Evolutionary conservation across 2,888 invertebrate genomes (phyloP).

Genomic region (Pecten maximus): DNA sequence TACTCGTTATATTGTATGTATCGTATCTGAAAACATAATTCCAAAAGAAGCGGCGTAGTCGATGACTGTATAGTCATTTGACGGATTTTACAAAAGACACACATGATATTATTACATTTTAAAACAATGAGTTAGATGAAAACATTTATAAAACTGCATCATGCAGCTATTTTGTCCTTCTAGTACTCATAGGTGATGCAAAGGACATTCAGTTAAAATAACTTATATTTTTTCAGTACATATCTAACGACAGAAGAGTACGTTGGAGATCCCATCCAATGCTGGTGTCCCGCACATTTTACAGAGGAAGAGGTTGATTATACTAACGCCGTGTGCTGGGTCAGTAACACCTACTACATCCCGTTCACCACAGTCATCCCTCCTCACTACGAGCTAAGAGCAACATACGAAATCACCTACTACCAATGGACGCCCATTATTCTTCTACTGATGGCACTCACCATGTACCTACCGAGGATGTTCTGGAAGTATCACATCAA

Average conservation of each 20-base stretch:
- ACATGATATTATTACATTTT: no score
- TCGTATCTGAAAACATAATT: no score
- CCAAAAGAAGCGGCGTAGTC: no score
- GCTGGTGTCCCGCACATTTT: slow-evolving; percentile 65
- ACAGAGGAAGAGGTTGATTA: slow-evolving; percentile 56
- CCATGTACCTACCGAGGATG: slow-evolving; percentile 70
- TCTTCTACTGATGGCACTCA: slow-evolving; percentile 67
- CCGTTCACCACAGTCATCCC: slow-evolving; percentile 69
- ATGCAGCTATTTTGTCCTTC: no score
- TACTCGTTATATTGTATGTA: no score
- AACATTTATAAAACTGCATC: no score
- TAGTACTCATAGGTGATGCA: background rate
- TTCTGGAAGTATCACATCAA: slow-evolving; percentile 67
- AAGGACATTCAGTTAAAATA: no score
- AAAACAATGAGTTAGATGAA: no score
- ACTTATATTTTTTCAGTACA: background rate
- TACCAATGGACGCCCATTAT: slow-evolving; percentile 74
- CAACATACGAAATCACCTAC: slow-evolving; percentile 67
- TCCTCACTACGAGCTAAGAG: slow-evolving; percentile 60
- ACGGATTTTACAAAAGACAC: no score
- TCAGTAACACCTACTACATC: slow-evolving; percentile 73
- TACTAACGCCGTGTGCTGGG: slow-evolving; percentile 64
- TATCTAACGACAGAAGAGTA: slow-evolving; percentile 53
- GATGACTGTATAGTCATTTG: no score
- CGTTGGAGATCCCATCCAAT: slow-evolving; percentile 65